Evolutionary conservation across 2,797 vertebrate species (phyloP).

Genomic region (Myotis vivesi): DNA sequence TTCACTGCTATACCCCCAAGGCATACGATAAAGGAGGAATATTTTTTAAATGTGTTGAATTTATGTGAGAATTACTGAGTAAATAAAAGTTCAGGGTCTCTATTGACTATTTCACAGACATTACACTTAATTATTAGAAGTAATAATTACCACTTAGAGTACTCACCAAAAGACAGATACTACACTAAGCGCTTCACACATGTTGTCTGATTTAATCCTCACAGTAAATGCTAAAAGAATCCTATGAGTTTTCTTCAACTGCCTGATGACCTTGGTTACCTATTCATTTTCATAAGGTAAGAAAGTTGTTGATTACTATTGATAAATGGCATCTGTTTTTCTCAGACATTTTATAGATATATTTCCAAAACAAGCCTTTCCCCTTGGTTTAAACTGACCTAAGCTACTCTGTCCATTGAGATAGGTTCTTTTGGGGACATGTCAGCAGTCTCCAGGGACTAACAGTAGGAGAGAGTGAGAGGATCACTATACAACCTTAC

Average conservation of each 20-base stretch:
- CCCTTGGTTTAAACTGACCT: background rate
- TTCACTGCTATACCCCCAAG: background rate
- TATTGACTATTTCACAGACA: background rate
- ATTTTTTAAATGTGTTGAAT: background rate
- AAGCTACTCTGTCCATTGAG: background rate
- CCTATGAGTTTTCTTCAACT: background rate
- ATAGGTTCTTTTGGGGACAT: background rate
- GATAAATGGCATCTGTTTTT: background rate
- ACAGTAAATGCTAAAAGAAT: background rate
- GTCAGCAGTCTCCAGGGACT: background rate
- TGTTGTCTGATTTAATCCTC: background rate
- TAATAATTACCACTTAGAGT: background rate
- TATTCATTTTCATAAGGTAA: background rate
- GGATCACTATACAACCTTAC: background rate
- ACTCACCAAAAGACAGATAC: background rate
- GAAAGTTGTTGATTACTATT: background rate
- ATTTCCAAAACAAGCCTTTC: background rate
- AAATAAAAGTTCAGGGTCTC: background rate
- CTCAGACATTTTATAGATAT: background rate
- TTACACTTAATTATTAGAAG: background rate
- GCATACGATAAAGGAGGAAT: background rate
- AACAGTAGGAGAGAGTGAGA: background rate
- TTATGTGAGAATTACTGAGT: background rate
- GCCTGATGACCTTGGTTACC: background rate
- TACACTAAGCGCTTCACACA: background rate